phyloP scores from a whole-genome alignment of 2,888 invertebrate genomes.

The Orthosia gracilis region DNA sequence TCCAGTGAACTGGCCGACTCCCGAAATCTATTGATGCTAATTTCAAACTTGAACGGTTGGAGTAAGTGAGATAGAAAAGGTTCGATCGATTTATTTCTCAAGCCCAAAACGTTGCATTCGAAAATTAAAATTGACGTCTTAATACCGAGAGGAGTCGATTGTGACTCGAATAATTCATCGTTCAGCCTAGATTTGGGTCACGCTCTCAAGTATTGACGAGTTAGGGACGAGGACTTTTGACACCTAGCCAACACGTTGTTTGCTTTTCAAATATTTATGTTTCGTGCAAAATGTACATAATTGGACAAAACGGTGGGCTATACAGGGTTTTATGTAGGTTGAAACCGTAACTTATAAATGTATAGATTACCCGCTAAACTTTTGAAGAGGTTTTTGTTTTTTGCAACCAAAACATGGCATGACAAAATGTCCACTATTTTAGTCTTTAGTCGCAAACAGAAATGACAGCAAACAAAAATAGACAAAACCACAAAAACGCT shows the following conservation, averaged over 20 bases:
- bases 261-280: conserved; percentile 26
- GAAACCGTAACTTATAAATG: background rate
- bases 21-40: conserved; percentile 70
- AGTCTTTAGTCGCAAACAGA: background rate
- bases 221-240: conserved; percentile 26
- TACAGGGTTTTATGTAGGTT: background rate
- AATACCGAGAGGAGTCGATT: conserved; percentile 47
- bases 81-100: conserved; percentile 65
- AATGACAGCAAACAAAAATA: conserved; percentile 35
- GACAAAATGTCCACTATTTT: background rate
- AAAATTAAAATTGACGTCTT: conserved; percentile 74
- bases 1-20: conserved; percentile 62
- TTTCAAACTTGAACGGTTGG: conserved; percentile 65
- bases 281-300: conserved; percentile 1
- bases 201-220: conserved; percentile 48
- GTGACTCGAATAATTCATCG: conserved; percentile 61
- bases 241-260: conserved; percentile 34
- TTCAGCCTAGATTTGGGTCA: conserved; percentile 51
- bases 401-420: background rate
- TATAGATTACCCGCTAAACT: background rate
- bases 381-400: background rate
- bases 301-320: background rate
- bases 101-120: conserved; percentile 64
- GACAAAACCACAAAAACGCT: conserved; percentile 40
- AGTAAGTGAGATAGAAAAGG: conserved; percentile 71